Conservation (phyloP, 2,888 invertebrate species). For the Plebejus anna region DNA sequence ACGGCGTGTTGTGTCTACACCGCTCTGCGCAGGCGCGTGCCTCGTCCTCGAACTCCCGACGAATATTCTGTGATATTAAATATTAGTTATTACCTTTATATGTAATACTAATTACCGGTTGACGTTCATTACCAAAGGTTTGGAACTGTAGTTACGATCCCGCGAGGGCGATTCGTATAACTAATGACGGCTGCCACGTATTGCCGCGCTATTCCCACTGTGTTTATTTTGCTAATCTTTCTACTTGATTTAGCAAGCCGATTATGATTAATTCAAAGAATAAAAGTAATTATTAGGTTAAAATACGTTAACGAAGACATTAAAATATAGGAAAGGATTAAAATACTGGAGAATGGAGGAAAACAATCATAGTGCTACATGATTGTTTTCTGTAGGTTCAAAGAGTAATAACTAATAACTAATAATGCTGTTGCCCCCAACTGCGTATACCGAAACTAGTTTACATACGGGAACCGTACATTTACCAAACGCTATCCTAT, state of each 20-base stretch:
- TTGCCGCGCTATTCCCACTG: not conserved
- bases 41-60: constrained; percentile 32
- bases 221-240: not conserved
- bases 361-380: too few relatives aligned
- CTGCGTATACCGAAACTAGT: too few relatives aligned
- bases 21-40: constrained; percentile 65
- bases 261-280: not conserved
- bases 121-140: not conserved
- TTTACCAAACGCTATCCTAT: too few relatives aligned
- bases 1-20: constrained; percentile 73
- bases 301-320: not conserved
- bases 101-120: constrained; percentile 4
- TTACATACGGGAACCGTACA: too few relatives aligned
- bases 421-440: too few relatives aligned
- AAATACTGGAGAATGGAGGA: too few relatives aligned
- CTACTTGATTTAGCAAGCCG: not conserved
- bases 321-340: too few relatives aligned
- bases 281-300: not conserved
- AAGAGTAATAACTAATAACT: too few relatives aligned
- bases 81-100: not conserved
- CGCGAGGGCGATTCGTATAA: not conserved
- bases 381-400: too few relatives aligned
- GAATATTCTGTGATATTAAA: constrained; percentile 41
- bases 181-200: not conserved
- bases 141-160: not conserved